Evolutionary conservation across 2,113 vertebrate species (phyloP), one percentile per base, ranked within the genome.

Genomic region (Struthidea cinerea): DNA sequence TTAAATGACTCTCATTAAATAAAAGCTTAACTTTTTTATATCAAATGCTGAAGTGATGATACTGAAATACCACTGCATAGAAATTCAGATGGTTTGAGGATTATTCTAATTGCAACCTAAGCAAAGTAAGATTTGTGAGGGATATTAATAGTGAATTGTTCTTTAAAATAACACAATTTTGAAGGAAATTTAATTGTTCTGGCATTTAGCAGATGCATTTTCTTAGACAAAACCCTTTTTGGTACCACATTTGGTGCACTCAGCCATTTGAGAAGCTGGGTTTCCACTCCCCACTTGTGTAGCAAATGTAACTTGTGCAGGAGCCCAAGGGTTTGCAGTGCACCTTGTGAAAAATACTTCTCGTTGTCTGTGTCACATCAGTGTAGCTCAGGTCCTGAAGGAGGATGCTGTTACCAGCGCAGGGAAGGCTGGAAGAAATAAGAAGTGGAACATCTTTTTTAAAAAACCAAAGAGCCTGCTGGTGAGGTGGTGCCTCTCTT

Each of bases 1-100:
- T 96, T 85, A 91, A 96, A 94, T 91, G 56, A 81, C 82, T 93
- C 73, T 95, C 71, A 94, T 94, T 95, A 95, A 96, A 92, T 95
- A 88, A 95, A 95, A 93, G 92, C 84, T 79, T 84, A 89, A 82
- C 28, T 59, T 91, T 87, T 91, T 84, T 23, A 32, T 94, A 93
- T 92, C 28, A 57, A 94, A 81, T 87, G 69, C 61, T 83, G 64
- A 87, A 94, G 82, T 92, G 87, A 76, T 82, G 91, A 85, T 87
- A 65, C 78, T 59, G 78, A 80, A 69, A 92, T 90, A 80, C 23
- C 79, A 53, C 60, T 86, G 82, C 75, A 78, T 33, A 77, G 88
- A 64, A 39, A 67, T 78, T 89, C 41, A 86, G 19, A 69, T 78
- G 41, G 74, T 65, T 96, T 86, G 53, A 81, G 78, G 88, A 81